Evolutionary conservation across 2,888 invertebrate genomes (phyloP).

Genomic region (Aspidiotus rigidus): DNA sequence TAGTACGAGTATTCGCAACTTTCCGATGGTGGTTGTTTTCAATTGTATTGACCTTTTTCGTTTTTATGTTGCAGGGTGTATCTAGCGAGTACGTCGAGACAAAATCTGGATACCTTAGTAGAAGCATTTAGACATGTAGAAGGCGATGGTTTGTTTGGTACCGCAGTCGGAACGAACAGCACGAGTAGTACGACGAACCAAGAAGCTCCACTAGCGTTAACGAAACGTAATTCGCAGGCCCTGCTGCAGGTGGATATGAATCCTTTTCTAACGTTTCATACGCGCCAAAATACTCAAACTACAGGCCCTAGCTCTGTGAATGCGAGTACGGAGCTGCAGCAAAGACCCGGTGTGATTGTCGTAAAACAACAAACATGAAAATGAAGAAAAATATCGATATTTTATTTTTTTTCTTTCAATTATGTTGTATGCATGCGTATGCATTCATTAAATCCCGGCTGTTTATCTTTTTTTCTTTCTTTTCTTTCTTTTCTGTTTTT

Average conservation of each 20-base stretch:
- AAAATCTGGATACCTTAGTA: slow-evolving; percentile 94
- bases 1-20: too few relatives aligned
- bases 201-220: slow-evolving; percentile 52
- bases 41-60: background rate
- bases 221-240: slow-evolving; percentile 37
- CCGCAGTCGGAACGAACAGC: background rate
- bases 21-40: too few relatives aligned
- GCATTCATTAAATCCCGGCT: slow-evolving; percentile 5
- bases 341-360: slow-evolving; percentile 82
- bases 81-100: slow-evolving; percentile 68
- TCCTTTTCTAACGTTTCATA: slow-evolving; percentile 54
- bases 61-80: slow-evolving; percentile 45
- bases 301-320: slow-evolving; percentile 42
- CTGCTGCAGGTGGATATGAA: slow-evolving; percentile 45
- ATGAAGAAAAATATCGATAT: slow-evolving; percentile 5
- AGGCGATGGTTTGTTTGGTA: slow-evolving; percentile 81
- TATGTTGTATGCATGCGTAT: background rate
- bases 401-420: slow-evolving; percentile 10
- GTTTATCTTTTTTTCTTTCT: slow-evolving; percentile 22
- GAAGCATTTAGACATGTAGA: slow-evolving; percentile 97
- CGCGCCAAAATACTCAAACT: slow-evolving; percentile 38
- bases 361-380: slow-evolving; percentile 56
- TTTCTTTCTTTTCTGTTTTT: slow-evolving; percentile 23
- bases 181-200: slow-evolving; percentile 46
- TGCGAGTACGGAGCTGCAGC: slow-evolving; percentile 51